Evolutionary conservation across 2,797 vertebrate genomes (phyloP), one percentile per base, ranked within the genome.

Genomic region (Ptychadena robeensis): DNA sequence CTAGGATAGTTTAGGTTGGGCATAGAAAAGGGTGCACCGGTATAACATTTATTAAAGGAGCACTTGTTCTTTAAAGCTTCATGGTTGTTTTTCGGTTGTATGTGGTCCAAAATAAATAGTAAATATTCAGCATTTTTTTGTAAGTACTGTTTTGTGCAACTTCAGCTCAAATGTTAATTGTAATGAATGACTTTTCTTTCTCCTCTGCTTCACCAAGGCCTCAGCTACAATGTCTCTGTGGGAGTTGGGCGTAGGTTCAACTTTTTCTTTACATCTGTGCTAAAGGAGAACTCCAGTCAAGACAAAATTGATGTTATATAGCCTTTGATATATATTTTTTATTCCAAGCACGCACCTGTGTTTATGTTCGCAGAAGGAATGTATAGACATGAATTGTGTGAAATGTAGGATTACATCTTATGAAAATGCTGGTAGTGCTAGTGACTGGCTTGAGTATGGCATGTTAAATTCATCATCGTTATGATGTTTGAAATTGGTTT

Each of bases 161-260:
- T 74, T 37, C 31, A 59, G 18, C 40, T 74, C 27, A 48, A 65
- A 68, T 61, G n/a, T 73, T 59, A 40, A 38, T 78, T 57, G 48
- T 35, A 25, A 64, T 44, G 32, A 69, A 69, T 80, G 34, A 67
- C 59, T 74, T 90, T 85, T 94, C 91, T 94, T 90, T 91, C 90
- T 92, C 89, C 92, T 91, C 89, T 92, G 94, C 94, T 90, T 93
- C 94, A 90, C 88, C 93, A 95, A 98, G 97, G 97, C 94, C 94
- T 97, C 95, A 98, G 96, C 95, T 98, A 97, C 96, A 94, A 90
- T 93, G 89, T 98, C 90, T 97, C 97, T 68, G 91, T 98, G 92
- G 97, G 97, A 97, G 95, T 97, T 91, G 96, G 96, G 95, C 96
- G 96, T 98, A 97, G 92, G 97, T 98, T 96, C 92, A 91, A 87